Evolutionary conservation across 2,888 invertebrate species (phyloP), one percentile per base, ranked within the genome.

Genomic region (Saturnia pavonia): DNA sequence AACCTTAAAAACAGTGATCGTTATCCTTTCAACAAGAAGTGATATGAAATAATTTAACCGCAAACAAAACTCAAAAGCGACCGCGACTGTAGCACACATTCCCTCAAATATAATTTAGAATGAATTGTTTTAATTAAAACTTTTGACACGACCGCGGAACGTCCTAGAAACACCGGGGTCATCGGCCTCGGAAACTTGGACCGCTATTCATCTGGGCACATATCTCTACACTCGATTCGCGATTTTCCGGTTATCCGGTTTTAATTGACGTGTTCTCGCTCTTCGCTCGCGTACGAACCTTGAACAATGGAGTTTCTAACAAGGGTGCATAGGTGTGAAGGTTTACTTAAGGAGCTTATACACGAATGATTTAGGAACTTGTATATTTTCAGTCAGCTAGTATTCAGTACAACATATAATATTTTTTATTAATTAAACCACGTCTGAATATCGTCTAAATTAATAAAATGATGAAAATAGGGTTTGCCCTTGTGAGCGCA

Each of bases 201-300:
- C 9, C 65, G 65, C 19, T 40, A 40, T 65, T 40, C 40, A 40
- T 40, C 40, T 14, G 65, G 19, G 40, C 65, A n/a, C 40, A 65
- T 16, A 65, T n/a, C 43, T 43, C n/a, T 27, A 60, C 27, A 60
- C 57, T 60, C 65, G 40, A 65, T 67, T 67, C 54, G 54, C 70
- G 70, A 66, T 54, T 54, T 67, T 70, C 70, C 70, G 70, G 67
- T 67, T 66, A 70, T 70, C 71, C 71, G 70, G 70, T 75, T 74
- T 74, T 75, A 75, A 75, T 75, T 74, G 75, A 73, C 75, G 69
- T 74, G 73, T 72, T 74, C 42, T 42, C 25, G 42, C 71, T 34
- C 70, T 70, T 71, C 72, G 70, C 72, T 57, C 72, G 57, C 71
- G 72, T 73, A 68, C 72, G 74, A 73, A 70, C 74, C 74, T 74